Conservation (phyloP, 2,113 vertebrate species). For the Aphyosemion australe region DNA sequence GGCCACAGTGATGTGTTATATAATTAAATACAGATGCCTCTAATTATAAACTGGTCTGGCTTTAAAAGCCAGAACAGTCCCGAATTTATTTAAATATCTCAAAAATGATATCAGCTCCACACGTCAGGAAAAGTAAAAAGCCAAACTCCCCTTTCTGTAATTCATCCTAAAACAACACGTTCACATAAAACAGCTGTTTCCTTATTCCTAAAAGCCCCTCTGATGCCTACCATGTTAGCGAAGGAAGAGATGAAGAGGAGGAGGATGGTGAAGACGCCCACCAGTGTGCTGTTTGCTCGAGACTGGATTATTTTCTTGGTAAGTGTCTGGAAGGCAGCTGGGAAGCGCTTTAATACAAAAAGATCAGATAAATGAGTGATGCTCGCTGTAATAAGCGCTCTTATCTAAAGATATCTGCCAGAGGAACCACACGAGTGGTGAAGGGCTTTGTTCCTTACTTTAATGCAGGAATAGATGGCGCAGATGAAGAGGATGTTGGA, state of each 20-base stretch:
- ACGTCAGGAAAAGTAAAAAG: background rate
- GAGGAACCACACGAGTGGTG: constrained; percentile 8
- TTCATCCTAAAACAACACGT: constrained; percentile 1
- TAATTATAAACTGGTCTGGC: constrained; percentile 19
- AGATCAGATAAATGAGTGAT: constrained; percentile 52
- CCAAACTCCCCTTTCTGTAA: background rate
- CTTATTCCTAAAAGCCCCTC: background rate
- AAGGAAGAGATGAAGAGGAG: constrained; percentile 91
- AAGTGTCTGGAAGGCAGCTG: constrained; percentile 82
- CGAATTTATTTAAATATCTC: constrained; percentile 4
- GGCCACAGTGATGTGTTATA: background rate
- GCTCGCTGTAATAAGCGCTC: constrained; percentile 40
- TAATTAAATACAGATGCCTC: constrained; percentile 24
- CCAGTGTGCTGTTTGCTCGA: constrained; percentile 86
- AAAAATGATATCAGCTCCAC: background rate
- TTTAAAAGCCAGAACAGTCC: constrained; percentile 12
- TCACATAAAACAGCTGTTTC: constrained; percentile 1
- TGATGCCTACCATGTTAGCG: constrained; percentile 87
- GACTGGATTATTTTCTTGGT: constrained; percentile 90
- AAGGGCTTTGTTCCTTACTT: constrained; percentile 78
- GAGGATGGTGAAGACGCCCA: constrained; percentile 88
- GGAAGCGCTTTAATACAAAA: constrained; percentile 82
- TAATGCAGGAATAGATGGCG: constrained; percentile 90
- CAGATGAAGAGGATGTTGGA: constrained; percentile 87
- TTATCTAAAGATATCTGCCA: constrained; percentile 33